These are phyloP conservation scores for Melanerpes aurifrons DNA, from an alignment of 2,113 vertebrate species.

Conservation along the genomic window DNA sequence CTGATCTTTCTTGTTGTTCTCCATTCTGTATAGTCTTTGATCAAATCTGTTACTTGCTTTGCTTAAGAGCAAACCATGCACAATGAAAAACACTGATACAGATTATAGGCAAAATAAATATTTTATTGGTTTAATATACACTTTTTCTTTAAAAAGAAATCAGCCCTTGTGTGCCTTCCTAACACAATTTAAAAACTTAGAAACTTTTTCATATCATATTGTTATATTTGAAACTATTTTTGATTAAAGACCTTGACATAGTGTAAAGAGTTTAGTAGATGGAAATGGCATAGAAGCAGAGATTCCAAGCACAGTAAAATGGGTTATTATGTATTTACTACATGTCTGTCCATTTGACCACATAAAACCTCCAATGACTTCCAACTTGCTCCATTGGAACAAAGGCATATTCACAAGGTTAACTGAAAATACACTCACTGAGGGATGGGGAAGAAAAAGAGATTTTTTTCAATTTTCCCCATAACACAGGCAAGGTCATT, in stretches of 20 bases:
- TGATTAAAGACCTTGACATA: conserved; percentile 75
- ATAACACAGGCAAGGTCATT: conserved; percentile 50
- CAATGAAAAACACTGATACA: conserved; percentile 23
- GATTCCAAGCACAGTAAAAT: conserved; percentile 53
- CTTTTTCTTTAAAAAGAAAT: conserved; percentile 66
- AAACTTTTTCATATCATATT: conserved; percentile 70
- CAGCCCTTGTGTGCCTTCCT: conserved; percentile 76
- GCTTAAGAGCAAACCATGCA: neutral
- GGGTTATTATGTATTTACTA: conserved; percentile 63
- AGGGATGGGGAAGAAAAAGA: conserved; percentile 25
- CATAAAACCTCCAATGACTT: conserved; percentile 44
- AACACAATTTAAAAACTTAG: conserved; percentile 73
- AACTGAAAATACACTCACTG: conserved; percentile 55
- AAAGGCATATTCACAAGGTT: conserved; percentile 19
- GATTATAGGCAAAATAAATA: conserved; percentile 86
- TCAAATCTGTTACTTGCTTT: neutral
- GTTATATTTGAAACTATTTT: conserved; percentile 71
- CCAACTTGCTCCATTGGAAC: conserved; percentile 8
- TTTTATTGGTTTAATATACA: conserved; percentile 83
- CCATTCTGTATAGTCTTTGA: neutral
- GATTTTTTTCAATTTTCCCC: conserved; percentile 48
- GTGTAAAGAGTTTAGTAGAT: conserved; percentile 55
- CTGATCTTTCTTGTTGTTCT: neutral
- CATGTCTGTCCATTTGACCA: conserved; percentile 49
- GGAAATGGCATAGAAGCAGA: conserved; percentile 61